Evolutionary conservation across 2,888 invertebrate genomes (phyloP), one percentile per base, ranked within the genome.

Genomic region (Lypha dubia): DNA sequence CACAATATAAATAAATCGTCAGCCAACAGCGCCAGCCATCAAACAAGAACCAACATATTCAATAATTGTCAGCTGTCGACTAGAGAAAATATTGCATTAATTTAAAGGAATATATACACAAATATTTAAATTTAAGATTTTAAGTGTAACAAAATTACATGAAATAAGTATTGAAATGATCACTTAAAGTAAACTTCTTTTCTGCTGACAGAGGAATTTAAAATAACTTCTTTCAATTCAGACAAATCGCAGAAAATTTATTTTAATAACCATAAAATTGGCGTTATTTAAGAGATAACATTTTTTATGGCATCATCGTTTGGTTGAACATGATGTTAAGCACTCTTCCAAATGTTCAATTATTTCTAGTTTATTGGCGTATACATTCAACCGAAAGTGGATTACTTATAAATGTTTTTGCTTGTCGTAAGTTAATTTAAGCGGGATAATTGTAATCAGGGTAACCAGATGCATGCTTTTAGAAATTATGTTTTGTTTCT

Each of bases 61-160:
- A 70, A 53, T 51, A 79, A 62, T 53, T 79, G 79, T 70, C 79
- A 79, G 62, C 70, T 70, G 79, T 63, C 63, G 44, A 24, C 49
- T 32, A n/a, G 15, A 62, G 15, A 62, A 68, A 58, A 41, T 77
- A 38, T 51, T 60, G 60, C 20, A 77, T 60, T 75, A 60, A 46
- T 15, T 28, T 46, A 11, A 24, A n/a, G 8, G 24, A 58, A 77
- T 58, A 49, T 35, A 49, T 35, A 41, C n/a, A 65, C 22, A 65
- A 49, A 62, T 74, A 63, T 24, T n/a, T n/a, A n/a, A 46, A 63
- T 75, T 75, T 60, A n/a, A 73, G 22, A 9, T n/a, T 46, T 73
- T 60, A 60, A 49, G n/a, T 9, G 3, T 11, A 8, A 1, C 2
- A 62, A 35, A 17, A 58, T 8, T 8, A 28, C 8, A 35, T 62